phyloP scores from a whole-genome alignment of 2,113 vertebrate genomes.

The Percina caprodes region DNA sequence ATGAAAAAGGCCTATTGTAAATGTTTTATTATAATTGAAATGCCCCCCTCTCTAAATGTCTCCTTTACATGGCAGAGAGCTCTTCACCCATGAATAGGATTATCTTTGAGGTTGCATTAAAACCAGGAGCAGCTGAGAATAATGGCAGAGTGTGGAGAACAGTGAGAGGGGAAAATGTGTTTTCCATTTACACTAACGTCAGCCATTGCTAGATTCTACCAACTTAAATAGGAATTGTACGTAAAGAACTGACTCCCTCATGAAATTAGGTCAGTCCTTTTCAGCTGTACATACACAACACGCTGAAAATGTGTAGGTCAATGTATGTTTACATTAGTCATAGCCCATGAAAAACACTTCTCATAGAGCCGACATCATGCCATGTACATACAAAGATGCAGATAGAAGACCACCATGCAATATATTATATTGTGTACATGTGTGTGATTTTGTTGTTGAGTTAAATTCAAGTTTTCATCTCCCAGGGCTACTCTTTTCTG shows the following conservation, averaged over 20 bases:
- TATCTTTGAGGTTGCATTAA: constrained; percentile 30
- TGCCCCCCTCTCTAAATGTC: neutral
- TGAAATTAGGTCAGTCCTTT: constrained; percentile 30
- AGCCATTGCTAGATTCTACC: constrained; percentile 26
- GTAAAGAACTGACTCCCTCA: neutral
- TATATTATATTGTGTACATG: neutral
- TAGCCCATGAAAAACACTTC: constrained; percentile 1
- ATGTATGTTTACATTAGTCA: neutral
- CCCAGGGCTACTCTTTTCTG: constrained; percentile 33
- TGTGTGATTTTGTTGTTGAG: constrained; percentile 26
- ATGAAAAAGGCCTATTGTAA: neutral
- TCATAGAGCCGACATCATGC: neutral
- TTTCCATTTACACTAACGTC: constrained; percentile 44
- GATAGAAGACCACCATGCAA: neutral
- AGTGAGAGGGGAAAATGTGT: constrained; percentile 42
- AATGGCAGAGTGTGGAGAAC: constrained; percentile 24
- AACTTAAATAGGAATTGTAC: constrained; percentile 22
- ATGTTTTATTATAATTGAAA: constrained; percentile 16
- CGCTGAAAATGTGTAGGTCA: constrained; percentile 12
- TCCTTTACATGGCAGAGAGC: neutral
- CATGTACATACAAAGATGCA: neutral
- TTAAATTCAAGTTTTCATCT: constrained; percentile 24
- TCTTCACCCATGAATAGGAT: constrained; percentile 35
- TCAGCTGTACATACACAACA: neutral
- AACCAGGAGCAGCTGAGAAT: constrained; percentile 41